Percentiles rank a stretch among this genome's conserved stretches.
Evolutionary conservation across 2,888 invertebrate species (phyloP).

Genomic region (Pogonocherus hispidulus): DNA sequence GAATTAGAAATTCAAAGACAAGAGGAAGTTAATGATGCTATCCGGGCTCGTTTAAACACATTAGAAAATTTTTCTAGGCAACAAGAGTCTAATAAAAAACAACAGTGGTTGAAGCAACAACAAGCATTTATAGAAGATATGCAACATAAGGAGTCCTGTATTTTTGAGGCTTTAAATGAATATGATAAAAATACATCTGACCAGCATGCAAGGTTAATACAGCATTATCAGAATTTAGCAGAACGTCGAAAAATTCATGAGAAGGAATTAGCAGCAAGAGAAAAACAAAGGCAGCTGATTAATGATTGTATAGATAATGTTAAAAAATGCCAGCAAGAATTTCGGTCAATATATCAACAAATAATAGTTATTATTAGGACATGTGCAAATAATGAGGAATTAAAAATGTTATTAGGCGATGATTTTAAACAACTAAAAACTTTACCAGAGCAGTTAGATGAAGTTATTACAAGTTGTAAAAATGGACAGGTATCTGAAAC

Average conservation of each 20-base stretch:
- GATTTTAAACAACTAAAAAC: conserved; percentile 67
- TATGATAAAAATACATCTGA: conserved; percentile 72
- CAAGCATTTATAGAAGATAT: conserved; percentile 65
- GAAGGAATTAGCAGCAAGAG: conserved; percentile 70
- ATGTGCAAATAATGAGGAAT: conserved; percentile 48
- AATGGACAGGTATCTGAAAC: conserved; percentile 68
- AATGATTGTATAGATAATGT: conserved; percentile 69
- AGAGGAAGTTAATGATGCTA: conserved; percentile 61
- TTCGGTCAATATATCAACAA: conserved; percentile 72
- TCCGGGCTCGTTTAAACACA: conserved; percentile 63
- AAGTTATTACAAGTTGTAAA: conserved; percentile 69
- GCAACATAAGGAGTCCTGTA: conserved; percentile 69
- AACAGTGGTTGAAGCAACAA: conserved; percentile 62
- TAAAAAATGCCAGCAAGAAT: conserved; percentile 72
- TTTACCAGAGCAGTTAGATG: conserved; percentile 68
- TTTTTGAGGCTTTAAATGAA: conserved; percentile 69
- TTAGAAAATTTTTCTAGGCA: conserved; percentile 62
- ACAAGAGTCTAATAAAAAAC: conserved; percentile 52
- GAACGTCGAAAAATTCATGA: conserved; percentile 69
- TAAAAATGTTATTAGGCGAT: conserved; percentile 56
- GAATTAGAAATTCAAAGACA: conserved; percentile 58
- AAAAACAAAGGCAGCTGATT: conserved; percentile 55
- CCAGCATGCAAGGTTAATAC: conserved; percentile 71
- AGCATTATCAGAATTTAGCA: conserved; percentile 65
- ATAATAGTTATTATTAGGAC: conserved; percentile 69